Conservation (phyloP, 2,113 vertebrate genomes). For the Hyperopisus bebe region DNA sequence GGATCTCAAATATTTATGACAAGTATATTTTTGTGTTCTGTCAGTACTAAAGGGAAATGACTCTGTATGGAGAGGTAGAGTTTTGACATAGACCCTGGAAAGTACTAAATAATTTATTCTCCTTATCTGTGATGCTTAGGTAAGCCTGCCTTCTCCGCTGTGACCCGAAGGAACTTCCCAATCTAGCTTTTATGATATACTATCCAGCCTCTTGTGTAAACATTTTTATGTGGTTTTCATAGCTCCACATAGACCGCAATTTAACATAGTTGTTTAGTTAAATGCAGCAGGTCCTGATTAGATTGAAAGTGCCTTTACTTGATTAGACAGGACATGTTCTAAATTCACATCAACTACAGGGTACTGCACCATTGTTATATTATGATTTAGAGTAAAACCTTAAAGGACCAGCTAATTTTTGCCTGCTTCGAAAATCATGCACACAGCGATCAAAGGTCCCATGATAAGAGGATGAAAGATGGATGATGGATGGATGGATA, state of each 20-base stretch:
- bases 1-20: not conserved
- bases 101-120: not conserved
- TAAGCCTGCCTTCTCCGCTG: not conserved
- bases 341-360: not conserved
- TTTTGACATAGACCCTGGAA: not conserved
- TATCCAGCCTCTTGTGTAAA: not conserved
- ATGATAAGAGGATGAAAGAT: not conserved
- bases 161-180: not conserved
- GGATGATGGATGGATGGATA: not conserved
- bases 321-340: not conserved
- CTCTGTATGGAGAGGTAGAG: not conserved
- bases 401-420: not conserved
- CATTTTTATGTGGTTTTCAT: not conserved
- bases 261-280: not conserved
- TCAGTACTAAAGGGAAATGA: not conserved
- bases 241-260: not conserved
- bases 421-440: not conserved
- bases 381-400: not conserved
- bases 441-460: not conserved
- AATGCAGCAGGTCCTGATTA: not conserved
- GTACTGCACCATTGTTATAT: not conserved
- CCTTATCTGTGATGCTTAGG: not conserved
- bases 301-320: not conserved
- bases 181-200: not conserved
- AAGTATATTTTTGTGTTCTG: constrained; percentile 1